Conservation (phyloP, 1,140 invertebrate genomes). For the Drosophila sp. region DNA sequence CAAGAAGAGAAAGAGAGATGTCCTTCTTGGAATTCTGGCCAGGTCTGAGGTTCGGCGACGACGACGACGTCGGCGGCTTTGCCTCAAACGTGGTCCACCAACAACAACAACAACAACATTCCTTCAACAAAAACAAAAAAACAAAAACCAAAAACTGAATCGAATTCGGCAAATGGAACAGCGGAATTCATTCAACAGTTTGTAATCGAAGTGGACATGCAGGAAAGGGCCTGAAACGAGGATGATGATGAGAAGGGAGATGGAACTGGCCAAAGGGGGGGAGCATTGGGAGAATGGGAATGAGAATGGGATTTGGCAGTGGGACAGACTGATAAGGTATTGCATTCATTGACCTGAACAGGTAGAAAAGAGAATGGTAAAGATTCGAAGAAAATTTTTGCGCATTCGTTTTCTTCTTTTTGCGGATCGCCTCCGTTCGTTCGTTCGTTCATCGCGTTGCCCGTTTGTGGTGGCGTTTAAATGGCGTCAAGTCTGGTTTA, state of each 20-base stretch:
- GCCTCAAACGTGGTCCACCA: constrained; percentile 47
- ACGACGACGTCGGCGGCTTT: constrained; percentile 55
- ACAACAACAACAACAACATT: constrained; percentile 19
- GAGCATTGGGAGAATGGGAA: too few relatives aligned
- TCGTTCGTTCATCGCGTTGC: neutral
- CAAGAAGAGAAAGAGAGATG: constrained; percentile 40
- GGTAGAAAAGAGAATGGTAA: constrained; percentile 29
- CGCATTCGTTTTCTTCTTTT: constrained; percentile 9
- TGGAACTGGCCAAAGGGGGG: neutral
- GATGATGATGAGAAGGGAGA: too few relatives aligned
- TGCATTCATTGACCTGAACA: constrained; percentile 57
- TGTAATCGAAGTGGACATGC: constrained; percentile 69
- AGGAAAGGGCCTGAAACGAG: constrained; percentile 13
- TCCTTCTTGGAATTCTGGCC: constrained; percentile 74
- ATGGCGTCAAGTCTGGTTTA: constrained; percentile 67
- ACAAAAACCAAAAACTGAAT: constrained; percentile 33
- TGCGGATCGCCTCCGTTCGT: neutral
- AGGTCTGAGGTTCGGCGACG: constrained; percentile 27
- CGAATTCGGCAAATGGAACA: constrained; percentile 39
- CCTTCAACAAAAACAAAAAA: constrained; percentile 10
- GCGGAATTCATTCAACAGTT: constrained; percentile 79
- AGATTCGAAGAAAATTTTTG: constrained; percentile 50
- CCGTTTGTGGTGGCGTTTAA: constrained; percentile 59
- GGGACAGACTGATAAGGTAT: constrained; percentile 12
- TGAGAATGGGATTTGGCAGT: constrained; percentile 7